Percentiles rank a stretch among this genome's conserved stretches.
Evolutionary conservation across 2,113 vertebrate genomes (phyloP).

Genomic region (Salvator merianae): DNA sequence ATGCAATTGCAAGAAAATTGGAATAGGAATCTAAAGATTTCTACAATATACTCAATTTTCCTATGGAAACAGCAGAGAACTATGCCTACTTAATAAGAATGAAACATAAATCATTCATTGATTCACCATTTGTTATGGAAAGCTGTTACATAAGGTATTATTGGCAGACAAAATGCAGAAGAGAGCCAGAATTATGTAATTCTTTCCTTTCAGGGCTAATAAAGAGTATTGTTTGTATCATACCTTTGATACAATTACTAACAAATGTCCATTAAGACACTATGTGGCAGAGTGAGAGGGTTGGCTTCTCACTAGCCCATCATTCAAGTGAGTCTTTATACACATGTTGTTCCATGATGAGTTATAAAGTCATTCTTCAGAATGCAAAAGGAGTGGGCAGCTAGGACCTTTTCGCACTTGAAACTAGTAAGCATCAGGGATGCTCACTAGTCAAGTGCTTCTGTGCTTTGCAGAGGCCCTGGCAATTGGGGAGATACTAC

Average conservation of each 20-base stretch:
- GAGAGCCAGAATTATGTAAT: not conserved
- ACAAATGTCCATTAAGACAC: not conserved
- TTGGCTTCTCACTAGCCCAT: not conserved
- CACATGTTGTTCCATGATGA: no score
- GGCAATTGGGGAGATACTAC: no score
- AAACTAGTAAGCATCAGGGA: no score
- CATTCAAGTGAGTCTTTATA: no score
- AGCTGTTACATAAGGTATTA: not conserved
- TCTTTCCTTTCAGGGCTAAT: not conserved
- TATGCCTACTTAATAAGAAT: not conserved
- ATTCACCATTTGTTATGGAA: not conserved
- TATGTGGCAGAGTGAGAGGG: not conserved
- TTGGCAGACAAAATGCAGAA: not conserved
- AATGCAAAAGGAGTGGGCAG: no score
- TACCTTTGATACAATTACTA: not conserved
- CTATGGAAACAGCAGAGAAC: not conserved
- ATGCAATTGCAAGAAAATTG: not conserved
- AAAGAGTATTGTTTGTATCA: not conserved
- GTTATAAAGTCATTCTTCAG: no score
- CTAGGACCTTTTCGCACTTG: no score
- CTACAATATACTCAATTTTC: not conserved
- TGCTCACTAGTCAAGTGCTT: no score
- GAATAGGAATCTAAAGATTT: not conserved
- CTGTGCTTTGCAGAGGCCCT: no score
- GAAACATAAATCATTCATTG: not conserved